Evolutionary conservation across 1,140 invertebrate species (phyloP), one percentile per base, ranked within the genome.

Genomic region (Mycetomoellerius zeteki): DNA sequence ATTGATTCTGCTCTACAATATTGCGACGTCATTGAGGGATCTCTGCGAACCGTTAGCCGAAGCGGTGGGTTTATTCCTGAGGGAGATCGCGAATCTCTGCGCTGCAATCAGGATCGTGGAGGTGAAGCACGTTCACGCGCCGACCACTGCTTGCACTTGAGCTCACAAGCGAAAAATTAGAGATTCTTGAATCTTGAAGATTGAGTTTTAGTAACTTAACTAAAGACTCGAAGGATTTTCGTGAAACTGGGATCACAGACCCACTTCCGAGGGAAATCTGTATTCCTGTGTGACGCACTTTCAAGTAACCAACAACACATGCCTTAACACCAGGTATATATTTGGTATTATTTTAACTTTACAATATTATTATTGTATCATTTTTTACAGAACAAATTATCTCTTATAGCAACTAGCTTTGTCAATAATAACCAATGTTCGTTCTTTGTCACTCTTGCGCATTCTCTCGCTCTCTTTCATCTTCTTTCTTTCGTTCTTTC

Each of bases 1-100:
- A 2, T 89, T 97, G 72, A 97, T 97, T 86, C 95, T 97, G 78
- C 78, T 96, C 0, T 97, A 96, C 85, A 97, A 97, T 86, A 91
- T 96, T 2, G 93, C 96, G 10, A 96, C 96, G 0, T 97, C 97
- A 0, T 12, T 97, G 3, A 95, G 96, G 24, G 97, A 97, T 87
- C 95, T 97, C 19, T 95, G 97, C 82, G 96, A 96, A 37, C 97
- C 97, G 8, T 88, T 97, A 54, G 96, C 96, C 3, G 93, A 95
- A 90, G 95, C 92, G 5, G 64, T 95, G 2, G 96, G 96, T 0
- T 96, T 95, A 67, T 96, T 96, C 77, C 82, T 96, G 3, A 90
- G 93, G 24, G 95, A 96, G 91, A 85, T 96, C 6, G 94, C 96
- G 1, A 87, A 92, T 16, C 16, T 96, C 33, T 92, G 96, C 71